Evolutionary conservation across 2,888 invertebrate species (phyloP).

Genomic region (Machimus rusticus): DNA sequence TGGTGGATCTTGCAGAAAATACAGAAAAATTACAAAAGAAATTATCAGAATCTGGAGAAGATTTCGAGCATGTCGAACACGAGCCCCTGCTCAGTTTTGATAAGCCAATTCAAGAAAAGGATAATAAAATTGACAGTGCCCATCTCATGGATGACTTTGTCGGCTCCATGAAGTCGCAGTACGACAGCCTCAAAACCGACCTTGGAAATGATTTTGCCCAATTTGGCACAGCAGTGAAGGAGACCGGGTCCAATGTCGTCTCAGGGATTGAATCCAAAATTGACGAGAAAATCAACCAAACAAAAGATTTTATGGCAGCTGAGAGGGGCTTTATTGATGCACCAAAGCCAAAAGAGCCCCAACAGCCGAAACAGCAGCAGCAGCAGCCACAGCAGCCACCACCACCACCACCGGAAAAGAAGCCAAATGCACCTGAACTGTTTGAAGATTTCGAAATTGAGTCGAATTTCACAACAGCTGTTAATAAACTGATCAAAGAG

Average conservation of each 20-base stretch:
- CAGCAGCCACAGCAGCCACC: neutral
- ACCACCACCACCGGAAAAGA: neutral
- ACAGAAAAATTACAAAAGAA: slow-evolving; percentile 1
- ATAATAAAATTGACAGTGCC: neutral
- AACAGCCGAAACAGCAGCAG: slow-evolving; percentile 45
- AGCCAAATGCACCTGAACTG: neutral
- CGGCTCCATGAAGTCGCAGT: slow-evolving; percentile 4
- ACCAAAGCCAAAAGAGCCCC: slow-evolving; percentile 44
- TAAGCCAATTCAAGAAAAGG: neutral
- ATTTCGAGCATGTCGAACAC: slow-evolving; percentile 49
- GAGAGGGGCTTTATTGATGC: slow-evolving; percentile 4
- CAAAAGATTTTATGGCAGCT: slow-evolving; percentile 44
- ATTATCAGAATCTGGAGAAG: slow-evolving; percentile 43
- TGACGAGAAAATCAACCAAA: slow-evolving; percentile 39
- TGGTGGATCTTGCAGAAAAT: neutral
- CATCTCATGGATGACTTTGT: slow-evolving; percentile 32
- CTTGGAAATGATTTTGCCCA: slow-evolving; percentile 37
- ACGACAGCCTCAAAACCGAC: slow-evolving; percentile 26
- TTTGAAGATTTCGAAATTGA: neutral
- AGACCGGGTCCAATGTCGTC: slow-evolving; percentile 30
- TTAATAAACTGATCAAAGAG: slow-evolving; percentile 53
- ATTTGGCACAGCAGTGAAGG: neutral
- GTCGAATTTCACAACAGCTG: neutral
- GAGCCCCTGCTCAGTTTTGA: slow-evolving; percentile 41
- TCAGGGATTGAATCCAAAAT: slow-evolving; percentile 17